These are phyloP conservation scores for Anastrepha ludens DNA, from an alignment of 1,140 invertebrate genomes.

Conservation along the genomic window DNA sequence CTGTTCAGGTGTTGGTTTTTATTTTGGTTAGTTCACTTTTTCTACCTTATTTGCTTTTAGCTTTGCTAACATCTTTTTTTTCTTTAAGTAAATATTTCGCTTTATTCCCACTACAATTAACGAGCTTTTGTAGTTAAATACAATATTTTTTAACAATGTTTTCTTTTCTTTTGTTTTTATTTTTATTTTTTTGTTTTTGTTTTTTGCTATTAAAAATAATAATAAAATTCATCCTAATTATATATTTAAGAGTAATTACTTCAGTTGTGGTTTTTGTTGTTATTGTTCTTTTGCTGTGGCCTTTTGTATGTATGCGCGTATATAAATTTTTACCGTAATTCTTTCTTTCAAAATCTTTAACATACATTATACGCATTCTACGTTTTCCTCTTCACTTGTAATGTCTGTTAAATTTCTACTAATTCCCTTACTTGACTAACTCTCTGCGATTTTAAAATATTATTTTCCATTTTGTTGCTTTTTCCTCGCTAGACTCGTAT, in stretches of 20 bases:
- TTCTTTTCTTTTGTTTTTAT: background rate
- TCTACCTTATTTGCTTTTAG: conserved; percentile 4
- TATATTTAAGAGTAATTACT: conserved; percentile 37
- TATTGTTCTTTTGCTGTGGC: conserved; percentile 30
- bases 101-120: conserved; percentile 37
- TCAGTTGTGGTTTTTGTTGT: conserved; percentile 30
- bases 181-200: background rate
- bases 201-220: conserved; percentile 49
- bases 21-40: background rate
- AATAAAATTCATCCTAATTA: conserved; percentile 49
- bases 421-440: background rate
- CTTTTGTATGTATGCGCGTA: background rate
- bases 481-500: background rate
- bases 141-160: conserved; percentile 21
- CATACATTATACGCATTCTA: background rate
- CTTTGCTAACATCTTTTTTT: background rate
- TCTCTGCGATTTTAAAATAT: background rate
- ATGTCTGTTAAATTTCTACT: background rate
- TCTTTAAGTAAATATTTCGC: conserved; percentile 4
- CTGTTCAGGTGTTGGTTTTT: background rate
- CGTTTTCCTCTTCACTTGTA: background rate
- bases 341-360: conserved; percentile 1
- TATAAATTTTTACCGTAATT: background rate
- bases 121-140: background rate
- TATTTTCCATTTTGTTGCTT: conserved; percentile 10